Base-by-base conservation (phyloP, 92 coral and sea anemone genomes). In the Metridium senile region DNA sequence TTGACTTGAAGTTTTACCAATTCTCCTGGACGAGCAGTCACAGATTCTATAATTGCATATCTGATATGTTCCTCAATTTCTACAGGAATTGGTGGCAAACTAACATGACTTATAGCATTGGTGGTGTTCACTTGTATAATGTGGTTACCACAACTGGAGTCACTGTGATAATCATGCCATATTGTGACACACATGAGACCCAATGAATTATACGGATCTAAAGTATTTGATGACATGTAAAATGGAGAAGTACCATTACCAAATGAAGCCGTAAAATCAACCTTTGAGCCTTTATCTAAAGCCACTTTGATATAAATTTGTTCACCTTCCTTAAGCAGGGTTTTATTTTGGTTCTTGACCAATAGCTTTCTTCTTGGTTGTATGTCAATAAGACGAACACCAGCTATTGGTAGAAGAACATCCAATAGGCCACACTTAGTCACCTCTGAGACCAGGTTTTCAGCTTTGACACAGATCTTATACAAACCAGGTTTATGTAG, bases 351-450 rank as follows among this genome's bases (percentile, higher is more conserved):
- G 9, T 32, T 25, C 8, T 53, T 2, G n/a, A 69, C 22, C 28
- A 23, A 35, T 52, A 27, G 18, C 20, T 26, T 25, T 58, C n/a
- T 72, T 21, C 32, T 73, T 11, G 78, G 75, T 51, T 26, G 21
- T n/a, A 78, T 69, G 13, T 81, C 81, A 11, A 87, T 85, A 18
- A 87, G 72, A 10, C 74, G 78, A 28, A 87, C 26, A 29, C 85
- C 91, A 7, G 70, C 33, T 21, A 87, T 33, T 1, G 85, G 81
- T n/a, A 63, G 30, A 31, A 78, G 58, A 16, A 70, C 81, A 25
- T 62, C 72, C 16, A 87, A 32, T 28, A 21, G 3, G 2, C 29
- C 25, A 58, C 91, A 87, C 23, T n/a, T 57, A 19, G 75, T 25
- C 10, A 21, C 45, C 22, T 68, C 17, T 9, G 91, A 87, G 21